Evolutionary conservation across 2,113 vertebrate genomes (phyloP).

Genomic region (Siphamia tubifer): DNA sequence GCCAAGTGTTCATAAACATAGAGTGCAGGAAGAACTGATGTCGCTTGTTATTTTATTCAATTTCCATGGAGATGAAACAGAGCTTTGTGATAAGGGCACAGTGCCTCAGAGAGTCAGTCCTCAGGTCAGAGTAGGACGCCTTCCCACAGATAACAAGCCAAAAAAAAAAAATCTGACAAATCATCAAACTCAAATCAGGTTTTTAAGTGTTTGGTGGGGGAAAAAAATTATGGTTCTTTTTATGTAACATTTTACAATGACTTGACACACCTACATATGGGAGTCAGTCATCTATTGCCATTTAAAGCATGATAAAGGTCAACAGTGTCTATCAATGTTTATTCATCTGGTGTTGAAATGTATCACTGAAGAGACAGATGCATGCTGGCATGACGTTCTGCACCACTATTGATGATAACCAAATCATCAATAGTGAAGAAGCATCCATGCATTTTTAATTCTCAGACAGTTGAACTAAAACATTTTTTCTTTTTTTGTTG

Average conservation of each 20-base stretch:
- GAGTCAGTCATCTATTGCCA: too few relatives aligned
- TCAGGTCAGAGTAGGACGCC: background rate
- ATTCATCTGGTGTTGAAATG: too few relatives aligned
- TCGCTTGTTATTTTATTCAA: background rate
- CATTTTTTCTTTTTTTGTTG: background rate
- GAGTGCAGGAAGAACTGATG: background rate
- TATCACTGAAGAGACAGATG: background rate
- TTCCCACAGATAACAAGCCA: too few relatives aligned
- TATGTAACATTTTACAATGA: too few relatives aligned
- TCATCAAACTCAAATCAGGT: background rate
- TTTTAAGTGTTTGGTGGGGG: background rate
- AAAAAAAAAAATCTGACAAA: too few relatives aligned
- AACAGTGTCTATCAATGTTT: too few relatives aligned
- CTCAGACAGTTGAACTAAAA: background rate
- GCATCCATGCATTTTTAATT: too few relatives aligned
- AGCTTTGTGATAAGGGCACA: background rate
- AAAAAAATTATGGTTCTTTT: too few relatives aligned
- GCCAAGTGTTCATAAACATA: background rate
- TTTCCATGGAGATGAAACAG: slow-evolving; percentile 12
- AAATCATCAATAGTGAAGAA: too few relatives aligned
- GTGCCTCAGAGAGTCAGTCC: background rate
- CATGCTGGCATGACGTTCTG: background rate
- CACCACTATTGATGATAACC: too few relatives aligned
- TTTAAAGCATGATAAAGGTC: too few relatives aligned
- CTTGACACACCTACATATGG: too few relatives aligned